A percentile compares a stretch with the other conserved stretches of the same genome.
These are phyloP conservation scores for Halcyon badia DNA, from an alignment of 2,797 vertebrate genomes.

Conservation along the genomic window DNA sequence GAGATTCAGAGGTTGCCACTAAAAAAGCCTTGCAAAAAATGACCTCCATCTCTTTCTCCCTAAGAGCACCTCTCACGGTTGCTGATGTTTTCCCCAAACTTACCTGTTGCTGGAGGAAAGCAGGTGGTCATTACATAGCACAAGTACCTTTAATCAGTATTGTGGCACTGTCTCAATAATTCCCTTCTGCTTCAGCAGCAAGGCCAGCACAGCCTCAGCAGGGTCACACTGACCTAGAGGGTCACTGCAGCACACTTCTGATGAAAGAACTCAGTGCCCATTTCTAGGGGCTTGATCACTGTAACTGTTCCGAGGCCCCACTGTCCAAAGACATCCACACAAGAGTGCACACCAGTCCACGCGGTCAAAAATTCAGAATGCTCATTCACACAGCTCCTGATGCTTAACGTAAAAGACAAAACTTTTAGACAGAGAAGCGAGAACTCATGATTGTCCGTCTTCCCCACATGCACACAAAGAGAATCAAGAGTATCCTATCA, in stretches of 20 bases:
- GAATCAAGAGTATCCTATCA: neutral
- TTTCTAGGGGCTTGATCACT: neutral
- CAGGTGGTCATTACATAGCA: neutral
- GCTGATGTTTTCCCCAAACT: neutral
- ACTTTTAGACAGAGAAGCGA: neutral
- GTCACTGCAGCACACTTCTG: neutral
- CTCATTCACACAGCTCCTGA: neutral
- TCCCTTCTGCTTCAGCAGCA: neutral
- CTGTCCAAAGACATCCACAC: neutral
- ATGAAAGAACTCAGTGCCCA: neutral
- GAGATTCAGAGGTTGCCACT: neutral
- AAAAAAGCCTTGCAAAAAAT: neutral
- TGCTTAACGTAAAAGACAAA: neutral
- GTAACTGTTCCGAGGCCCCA: neutral
- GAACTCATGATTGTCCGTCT: neutral
- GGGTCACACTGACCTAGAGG: neutral
- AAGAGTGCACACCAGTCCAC: accelerated
- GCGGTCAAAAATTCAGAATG: neutral
- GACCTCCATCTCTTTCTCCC: neutral
- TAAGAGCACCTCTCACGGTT: neutral
- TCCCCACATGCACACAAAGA: neutral
- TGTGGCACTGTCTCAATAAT: neutral
- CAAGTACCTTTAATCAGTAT: neutral
- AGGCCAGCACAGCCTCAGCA: neutral
- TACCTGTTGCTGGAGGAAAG: neutral